Percentiles rank a stretch among this genome's conserved stretches.
Conservation (phyloP, 2,888 invertebrate genomes). For the Nomada ruficornis region DNA sequence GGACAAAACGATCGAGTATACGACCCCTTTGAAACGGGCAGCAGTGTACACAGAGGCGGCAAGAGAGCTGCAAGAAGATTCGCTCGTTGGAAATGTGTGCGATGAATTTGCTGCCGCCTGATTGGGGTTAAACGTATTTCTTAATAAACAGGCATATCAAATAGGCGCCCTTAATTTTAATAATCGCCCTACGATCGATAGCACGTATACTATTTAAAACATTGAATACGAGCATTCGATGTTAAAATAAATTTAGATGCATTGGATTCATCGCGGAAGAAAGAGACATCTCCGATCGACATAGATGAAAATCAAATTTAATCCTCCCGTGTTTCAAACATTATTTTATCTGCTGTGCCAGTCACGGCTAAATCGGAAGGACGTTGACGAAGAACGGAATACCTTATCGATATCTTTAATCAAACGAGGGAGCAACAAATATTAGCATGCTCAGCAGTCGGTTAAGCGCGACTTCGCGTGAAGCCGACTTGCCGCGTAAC, state of each 20-base stretch:
- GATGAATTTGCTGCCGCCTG: constrained; percentile 18
- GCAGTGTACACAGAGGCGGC: constrained; percentile 30
- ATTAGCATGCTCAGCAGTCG: constrained; percentile 12
- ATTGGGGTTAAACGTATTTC: not conserved
- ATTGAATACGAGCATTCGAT: too few relatives aligned
- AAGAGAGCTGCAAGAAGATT: constrained; percentile 16
- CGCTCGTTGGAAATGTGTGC: constrained; percentile 4
- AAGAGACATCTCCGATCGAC: too few relatives aligned
- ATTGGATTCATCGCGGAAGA: too few relatives aligned
- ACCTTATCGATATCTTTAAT: constrained; percentile 19
- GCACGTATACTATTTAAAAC: too few relatives aligned
- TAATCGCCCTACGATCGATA: too few relatives aligned
- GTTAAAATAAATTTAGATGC: too few relatives aligned
- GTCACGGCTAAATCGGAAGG: not conserved
- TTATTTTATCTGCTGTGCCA: too few relatives aligned
- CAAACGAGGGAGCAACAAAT: not conserved
- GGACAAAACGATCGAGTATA: constrained; percentile 46
- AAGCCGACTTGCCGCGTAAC: constrained; percentile 9
- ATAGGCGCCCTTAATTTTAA: not conserved
- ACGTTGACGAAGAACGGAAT: not conserved
- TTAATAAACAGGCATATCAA: not conserved
- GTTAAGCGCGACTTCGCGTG: constrained; percentile 16
- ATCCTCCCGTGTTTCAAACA: too few relatives aligned
- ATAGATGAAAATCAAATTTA: not conserved
- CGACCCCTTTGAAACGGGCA: constrained; percentile 40